Percentiles rank a stretch among this genome's conserved stretches.
Evolutionary conservation across 1,140 invertebrate species (phyloP).

Genomic region (Drosophila trapezifrons): DNA sequence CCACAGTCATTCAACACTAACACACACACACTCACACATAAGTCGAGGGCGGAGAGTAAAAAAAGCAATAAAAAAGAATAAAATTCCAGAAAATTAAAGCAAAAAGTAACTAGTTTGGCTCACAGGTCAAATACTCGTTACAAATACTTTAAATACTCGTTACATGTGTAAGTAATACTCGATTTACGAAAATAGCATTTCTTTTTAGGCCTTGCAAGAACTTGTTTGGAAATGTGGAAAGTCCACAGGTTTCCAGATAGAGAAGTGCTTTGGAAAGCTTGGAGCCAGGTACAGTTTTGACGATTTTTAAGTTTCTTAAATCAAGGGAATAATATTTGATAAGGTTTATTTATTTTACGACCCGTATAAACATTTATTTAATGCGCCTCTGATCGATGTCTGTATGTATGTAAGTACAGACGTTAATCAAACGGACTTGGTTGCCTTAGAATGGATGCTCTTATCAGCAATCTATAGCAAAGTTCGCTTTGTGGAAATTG

Average conservation of each 20-base stretch:
- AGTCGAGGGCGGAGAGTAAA: constrained; percentile 20
- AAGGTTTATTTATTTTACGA: background rate
- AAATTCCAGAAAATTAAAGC: constrained; percentile 23
- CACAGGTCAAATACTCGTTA: too few species aligned
- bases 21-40: constrained; percentile 6
- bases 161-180: too few species aligned
- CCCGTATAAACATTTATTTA: background rate
- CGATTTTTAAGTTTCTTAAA: background rate
- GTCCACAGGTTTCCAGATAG: too few species aligned
- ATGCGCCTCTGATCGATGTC: background rate
- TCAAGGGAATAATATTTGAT: background rate
- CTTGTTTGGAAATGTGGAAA: too few species aligned
- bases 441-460: background rate
- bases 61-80: constrained; percentile 50
- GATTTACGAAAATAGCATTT: too few species aligned
- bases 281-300: background rate
- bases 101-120: background rate
- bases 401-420: too few species aligned
- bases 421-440: background rate
- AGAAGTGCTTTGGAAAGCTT: background rate
- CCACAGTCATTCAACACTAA: background rate
- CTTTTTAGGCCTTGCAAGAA: too few species aligned
- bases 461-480: constrained; percentile 6
- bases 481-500: background rate
- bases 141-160: too few species aligned